Conservation (phyloP, 2,888 invertebrate genomes). For the Amorpha juglandis region DNA sequence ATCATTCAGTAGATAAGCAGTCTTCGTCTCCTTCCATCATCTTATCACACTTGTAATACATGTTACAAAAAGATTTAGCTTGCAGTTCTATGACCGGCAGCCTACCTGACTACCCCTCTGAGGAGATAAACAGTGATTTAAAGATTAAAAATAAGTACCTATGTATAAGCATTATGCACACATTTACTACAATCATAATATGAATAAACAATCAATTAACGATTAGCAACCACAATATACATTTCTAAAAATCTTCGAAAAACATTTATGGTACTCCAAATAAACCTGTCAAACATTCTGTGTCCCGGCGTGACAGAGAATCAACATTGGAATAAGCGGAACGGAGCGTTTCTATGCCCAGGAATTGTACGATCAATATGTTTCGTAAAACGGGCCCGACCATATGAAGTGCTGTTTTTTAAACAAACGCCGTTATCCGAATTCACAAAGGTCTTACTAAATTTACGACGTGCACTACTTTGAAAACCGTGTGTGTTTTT, state of each 20-base stretch:
- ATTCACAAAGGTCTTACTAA: conserved; percentile 21
- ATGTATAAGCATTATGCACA: too few relatives aligned
- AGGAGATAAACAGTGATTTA: too few relatives aligned
- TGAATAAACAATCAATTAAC: too few relatives aligned
- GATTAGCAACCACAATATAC: not conserved
- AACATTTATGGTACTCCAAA: conserved; percentile 1
- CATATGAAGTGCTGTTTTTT: conserved; percentile 22
- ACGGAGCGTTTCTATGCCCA: conserved; percentile 41
- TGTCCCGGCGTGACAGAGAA: conserved; percentile 37
- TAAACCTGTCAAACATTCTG: not conserved
- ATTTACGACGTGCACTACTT: conserved; percentile 18
- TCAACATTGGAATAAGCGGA: conserved; percentile 40
- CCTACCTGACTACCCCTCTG: too few relatives aligned
- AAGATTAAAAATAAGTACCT: too few relatives aligned
- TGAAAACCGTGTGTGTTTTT: conserved; percentile 7
- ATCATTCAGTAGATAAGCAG: too few relatives aligned
- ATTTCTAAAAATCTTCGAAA: not conserved
- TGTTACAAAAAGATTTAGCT: too few relatives aligned
- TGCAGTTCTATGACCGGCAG: too few relatives aligned
- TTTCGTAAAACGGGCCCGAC: conserved; percentile 9
- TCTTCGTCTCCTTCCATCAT: too few relatives aligned
- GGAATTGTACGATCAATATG: conserved; percentile 9
- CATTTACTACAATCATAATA: too few relatives aligned
- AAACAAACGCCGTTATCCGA: conserved; percentile 15
- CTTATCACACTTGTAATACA: too few relatives aligned